Evolutionary conservation across 2,113 vertebrate genomes (phyloP).

Genomic region (Stigmatopora argus): DNA sequence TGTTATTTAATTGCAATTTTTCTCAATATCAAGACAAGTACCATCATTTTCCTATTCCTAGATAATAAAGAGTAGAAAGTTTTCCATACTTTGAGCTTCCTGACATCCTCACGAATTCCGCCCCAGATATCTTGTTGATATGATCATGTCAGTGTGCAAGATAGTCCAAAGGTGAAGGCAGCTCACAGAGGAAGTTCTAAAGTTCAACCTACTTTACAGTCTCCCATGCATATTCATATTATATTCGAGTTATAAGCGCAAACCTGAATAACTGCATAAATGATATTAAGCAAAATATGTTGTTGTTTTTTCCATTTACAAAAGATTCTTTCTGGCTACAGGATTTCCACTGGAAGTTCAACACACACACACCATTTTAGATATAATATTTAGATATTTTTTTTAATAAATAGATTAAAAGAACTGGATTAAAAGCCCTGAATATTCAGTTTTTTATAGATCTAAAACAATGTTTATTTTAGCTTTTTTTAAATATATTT

Average conservation of each 20-base stretch:
- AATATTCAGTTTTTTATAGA: too few species aligned
- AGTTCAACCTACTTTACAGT: conserved; percentile 11
- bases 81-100: neutral
- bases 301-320: neutral
- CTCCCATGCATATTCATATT: neutral
- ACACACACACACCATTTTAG: conserved; percentile 21
- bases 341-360: conserved; percentile 8
- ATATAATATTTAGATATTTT: too few species aligned
- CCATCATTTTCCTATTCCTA: too few species aligned
- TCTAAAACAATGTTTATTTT: too few species aligned
- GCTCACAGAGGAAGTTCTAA: neutral
- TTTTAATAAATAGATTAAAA: too few species aligned
- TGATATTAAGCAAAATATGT: neutral
- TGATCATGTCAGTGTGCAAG: neutral
- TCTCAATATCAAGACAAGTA: too few species aligned
- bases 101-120: neutral
- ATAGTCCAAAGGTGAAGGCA: conserved; percentile 10
- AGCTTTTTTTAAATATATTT: too few species aligned
- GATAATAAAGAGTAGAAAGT: neutral
- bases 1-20: too few species aligned
- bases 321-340: neutral
- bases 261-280: neutral
- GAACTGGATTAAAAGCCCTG: too few species aligned
- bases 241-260: neutral
- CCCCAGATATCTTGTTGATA: neutral